Evolutionary conservation across 2,113 vertebrate genomes (phyloP).

Genomic region (Propithecus coquereli): DNA sequence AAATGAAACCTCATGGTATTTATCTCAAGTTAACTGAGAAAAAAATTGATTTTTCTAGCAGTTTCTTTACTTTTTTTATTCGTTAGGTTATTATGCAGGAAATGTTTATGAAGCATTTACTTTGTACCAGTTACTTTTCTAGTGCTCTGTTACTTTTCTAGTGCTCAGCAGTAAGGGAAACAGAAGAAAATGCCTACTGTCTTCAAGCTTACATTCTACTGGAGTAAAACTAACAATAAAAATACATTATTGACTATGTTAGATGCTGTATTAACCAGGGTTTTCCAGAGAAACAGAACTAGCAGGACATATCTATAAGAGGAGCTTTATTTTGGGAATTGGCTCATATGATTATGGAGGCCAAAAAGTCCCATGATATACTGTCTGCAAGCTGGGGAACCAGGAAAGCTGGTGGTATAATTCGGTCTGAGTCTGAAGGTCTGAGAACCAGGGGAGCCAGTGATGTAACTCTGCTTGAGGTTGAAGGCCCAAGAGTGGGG

Average conservation of each 20-base stretch:
- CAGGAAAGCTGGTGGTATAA: background rate
- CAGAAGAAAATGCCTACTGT: background rate
- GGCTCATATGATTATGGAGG: background rate
- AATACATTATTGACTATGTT: background rate
- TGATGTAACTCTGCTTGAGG: background rate
- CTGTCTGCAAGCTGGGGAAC: background rate
- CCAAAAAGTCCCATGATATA: background rate
- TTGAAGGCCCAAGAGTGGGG: background rate
- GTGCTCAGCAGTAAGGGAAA: constrained; percentile 20
- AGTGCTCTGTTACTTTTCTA: background rate
- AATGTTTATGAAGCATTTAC: background rate
- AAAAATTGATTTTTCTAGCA: constrained; percentile 3
- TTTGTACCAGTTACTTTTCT: background rate
- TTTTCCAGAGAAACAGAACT: background rate
- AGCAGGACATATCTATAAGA: background rate
- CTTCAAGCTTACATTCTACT: background rate
- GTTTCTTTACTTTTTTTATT: constrained; percentile 16
- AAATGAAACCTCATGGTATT: constrained; percentile 28
- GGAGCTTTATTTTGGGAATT: background rate
- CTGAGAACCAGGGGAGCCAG: background rate
- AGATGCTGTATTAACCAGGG: background rate
- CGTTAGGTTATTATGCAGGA: background rate
- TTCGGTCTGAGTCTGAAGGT: background rate
- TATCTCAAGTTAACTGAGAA: constrained; percentile 36
- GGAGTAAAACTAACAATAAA: constrained; percentile 2